Evolutionary conservation across 1,140 invertebrate species (phyloP).

Genomic region (Eueides isabella): DNA sequence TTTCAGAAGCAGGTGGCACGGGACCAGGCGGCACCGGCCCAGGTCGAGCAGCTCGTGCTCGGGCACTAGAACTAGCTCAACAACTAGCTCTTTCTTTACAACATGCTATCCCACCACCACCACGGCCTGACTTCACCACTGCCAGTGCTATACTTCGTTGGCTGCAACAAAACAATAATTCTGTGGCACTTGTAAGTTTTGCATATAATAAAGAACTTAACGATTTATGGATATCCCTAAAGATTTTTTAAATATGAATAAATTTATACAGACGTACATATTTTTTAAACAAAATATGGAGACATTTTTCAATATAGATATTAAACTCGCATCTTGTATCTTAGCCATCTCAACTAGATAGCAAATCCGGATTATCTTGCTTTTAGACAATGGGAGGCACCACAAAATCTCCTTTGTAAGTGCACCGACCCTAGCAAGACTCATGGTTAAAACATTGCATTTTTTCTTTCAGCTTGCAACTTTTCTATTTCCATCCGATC

Average conservation of each 20-base stretch:
- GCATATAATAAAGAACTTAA: background rate
- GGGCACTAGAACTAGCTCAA: constrained; percentile 76
- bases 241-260: too few relatives aligned
- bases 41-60: constrained; percentile 71
- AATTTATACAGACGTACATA: too few relatives aligned
- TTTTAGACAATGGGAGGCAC: constrained; percentile 19
- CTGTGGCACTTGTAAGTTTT: constrained; percentile 66
- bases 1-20: constrained; percentile 67
- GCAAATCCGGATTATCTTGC: constrained; percentile 27
- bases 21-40: constrained; percentile 55
- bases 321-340: constrained; percentile 9
- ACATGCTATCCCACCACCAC: constrained; percentile 78
- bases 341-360: constrained; percentile 19
- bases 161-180: constrained; percentile 76
- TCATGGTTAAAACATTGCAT: constrained; percentile 15
- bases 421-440: constrained; percentile 25
- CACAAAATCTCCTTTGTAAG: constrained; percentile 28
- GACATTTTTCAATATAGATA: background rate
- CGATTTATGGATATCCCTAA: too few relatives aligned
- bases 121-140: constrained; percentile 80
- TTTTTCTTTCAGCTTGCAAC: background rate
- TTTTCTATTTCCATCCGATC: too few relatives aligned
- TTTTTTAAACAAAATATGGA: constrained; percentile 4
- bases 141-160: constrained; percentile 78
- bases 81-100: constrained; percentile 77